Evolutionary conservation across 2,888 invertebrate genomes (phyloP).

Genomic region (Oscheius sp.): DNA sequence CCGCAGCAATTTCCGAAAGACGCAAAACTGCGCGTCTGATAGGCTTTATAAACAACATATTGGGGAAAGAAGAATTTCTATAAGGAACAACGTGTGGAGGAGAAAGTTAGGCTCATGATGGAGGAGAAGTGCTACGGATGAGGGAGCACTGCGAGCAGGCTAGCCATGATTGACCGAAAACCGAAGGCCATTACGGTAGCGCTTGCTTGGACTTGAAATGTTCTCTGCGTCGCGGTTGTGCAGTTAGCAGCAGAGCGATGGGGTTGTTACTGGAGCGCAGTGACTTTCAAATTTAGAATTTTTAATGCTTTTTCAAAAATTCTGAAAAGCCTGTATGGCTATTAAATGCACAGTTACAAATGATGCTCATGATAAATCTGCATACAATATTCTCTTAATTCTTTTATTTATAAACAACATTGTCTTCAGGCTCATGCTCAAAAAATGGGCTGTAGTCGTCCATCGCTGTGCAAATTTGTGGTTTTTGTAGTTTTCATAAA

Average conservation of each 20-base stretch:
- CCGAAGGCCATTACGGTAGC: slow-evolving; percentile 56
- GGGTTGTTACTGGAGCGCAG: neutral
- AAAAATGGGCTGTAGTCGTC: slow-evolving; percentile 8
- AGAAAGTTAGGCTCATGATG: neutral
- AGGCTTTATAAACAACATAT: neutral
- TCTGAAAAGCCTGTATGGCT: neutral
- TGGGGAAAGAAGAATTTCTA: neutral
- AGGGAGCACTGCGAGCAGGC: slow-evolving; percentile 23
- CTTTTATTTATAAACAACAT: neutral
- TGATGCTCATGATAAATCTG: neutral
- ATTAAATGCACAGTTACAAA: neutral
- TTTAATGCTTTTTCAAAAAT: neutral
- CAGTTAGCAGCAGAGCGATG: slow-evolving; percentile 12
- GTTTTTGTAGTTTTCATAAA: slow-evolving; percentile 8
- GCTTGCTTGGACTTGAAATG: slow-evolving; percentile 34
- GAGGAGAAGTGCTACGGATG: neutral
- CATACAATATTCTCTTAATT: neutral
- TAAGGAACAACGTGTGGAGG: neutral
- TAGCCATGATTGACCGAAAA: slow-evolving; percentile 50
- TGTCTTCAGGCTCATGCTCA: neutral
- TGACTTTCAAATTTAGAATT: neutral
- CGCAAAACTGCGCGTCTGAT: neutral
- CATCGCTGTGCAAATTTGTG: slow-evolving; percentile 15
- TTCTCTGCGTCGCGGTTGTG: slow-evolving; percentile 25
- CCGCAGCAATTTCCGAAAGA: neutral